Evolutionary conservation across 2,113 vertebrate genomes (phyloP).

Genomic region (Cephalophus harveyi): DNA sequence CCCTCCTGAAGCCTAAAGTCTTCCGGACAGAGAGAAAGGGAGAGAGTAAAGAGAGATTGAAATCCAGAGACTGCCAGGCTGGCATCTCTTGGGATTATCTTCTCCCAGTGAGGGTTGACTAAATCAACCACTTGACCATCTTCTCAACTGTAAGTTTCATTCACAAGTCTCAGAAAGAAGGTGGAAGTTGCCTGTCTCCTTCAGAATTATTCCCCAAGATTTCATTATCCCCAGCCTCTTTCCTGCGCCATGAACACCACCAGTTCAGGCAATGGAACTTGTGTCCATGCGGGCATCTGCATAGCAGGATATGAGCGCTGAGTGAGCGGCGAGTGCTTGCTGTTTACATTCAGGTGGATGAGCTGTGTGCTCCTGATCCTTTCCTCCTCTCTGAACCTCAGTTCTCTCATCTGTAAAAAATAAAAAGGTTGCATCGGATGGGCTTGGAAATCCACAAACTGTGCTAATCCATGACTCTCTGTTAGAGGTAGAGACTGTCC

Average conservation of each 20-base stretch:
- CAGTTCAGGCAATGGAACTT: background rate
- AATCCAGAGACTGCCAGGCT: background rate
- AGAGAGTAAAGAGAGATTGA: background rate
- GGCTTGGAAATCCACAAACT: background rate
- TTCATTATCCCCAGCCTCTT: background rate
- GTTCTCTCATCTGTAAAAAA: background rate
- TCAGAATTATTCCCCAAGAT: background rate
- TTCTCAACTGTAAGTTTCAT: background rate
- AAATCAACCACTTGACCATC: background rate
- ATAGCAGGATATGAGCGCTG: background rate
- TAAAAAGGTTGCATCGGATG: background rate
- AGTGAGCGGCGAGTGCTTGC: background rate
- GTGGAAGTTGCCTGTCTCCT: background rate
- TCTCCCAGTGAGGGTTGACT: background rate
- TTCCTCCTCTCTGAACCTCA: background rate
- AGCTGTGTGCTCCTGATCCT: background rate
- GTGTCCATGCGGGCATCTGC: background rate
- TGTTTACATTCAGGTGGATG: background rate
- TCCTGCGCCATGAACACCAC: accelerated
- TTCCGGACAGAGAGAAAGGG: background rate
- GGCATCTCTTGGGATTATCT: background rate
- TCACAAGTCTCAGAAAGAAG: background rate
- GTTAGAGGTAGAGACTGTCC: background rate
- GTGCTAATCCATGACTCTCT: background rate
- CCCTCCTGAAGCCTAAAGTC: background rate